These are phyloP conservation scores for Norana najaformis DNA, from an alignment of 2,888 invertebrate species.

Conservation along the genomic window DNA sequence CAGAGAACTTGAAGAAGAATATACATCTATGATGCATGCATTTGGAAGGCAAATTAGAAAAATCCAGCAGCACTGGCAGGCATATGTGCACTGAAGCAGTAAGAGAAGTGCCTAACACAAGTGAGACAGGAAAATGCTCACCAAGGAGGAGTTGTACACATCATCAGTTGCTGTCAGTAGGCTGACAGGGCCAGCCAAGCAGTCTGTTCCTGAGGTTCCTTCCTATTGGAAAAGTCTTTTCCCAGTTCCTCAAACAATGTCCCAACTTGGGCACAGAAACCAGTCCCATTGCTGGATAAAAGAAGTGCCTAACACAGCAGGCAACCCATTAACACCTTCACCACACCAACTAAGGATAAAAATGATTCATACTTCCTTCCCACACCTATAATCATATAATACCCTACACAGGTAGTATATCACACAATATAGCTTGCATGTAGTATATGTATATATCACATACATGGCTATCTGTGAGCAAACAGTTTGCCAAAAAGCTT, in stretches of 20 bases:
- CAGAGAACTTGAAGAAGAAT: too few species aligned
- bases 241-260: neutral
- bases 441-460: neutral
- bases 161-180: neutral
- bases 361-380: neutral
- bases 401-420: too few species aligned
- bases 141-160: neutral
- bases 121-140: neutral
- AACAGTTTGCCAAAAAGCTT: neutral
- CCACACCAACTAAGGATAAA: neutral
- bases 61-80: neutral
- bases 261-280: neutral
- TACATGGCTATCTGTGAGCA: neutral
- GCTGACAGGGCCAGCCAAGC: neutral
- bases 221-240: neutral
- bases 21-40: too few species aligned
- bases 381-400: neutral
- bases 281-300: neutral
- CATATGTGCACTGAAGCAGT: too few species aligned
- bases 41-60: neutral
- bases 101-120: too few species aligned
- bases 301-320: neutral
- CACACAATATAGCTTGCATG: too few species aligned
- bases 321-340: neutral
- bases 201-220: neutral